These are phyloP conservation scores for Brachionus calyciflorus DNA, from an alignment of 1,140 invertebrate species.

Conservation along the genomic window DNA sequence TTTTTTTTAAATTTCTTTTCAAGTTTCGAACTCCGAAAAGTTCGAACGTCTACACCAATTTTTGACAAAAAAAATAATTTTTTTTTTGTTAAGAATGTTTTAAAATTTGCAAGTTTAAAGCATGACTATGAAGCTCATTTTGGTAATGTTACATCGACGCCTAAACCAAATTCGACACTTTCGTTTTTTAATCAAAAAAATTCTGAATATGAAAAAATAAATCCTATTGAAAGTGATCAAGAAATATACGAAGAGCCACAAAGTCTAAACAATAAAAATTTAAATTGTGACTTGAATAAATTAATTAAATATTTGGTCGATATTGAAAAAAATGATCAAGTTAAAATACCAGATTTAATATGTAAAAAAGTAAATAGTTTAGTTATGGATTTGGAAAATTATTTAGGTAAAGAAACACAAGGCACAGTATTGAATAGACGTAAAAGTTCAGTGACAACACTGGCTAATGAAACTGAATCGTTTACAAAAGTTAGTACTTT, in stretches of 20 bases:
- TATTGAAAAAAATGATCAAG: not conserved
- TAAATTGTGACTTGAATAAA: too few species aligned
- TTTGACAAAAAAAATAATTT: not conserved
- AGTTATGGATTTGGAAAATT: not conserved
- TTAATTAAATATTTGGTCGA: too few species aligned
- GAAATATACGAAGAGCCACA: too few species aligned
- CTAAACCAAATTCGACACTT: not conserved
- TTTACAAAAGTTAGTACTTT: slow-evolving; percentile 7
- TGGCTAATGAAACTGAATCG: slow-evolving; percentile 14
- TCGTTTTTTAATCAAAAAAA: slow-evolving; percentile 6
- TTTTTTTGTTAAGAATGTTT: slow-evolving; percentile 19
- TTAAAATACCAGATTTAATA: not conserved
- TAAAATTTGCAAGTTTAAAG: slow-evolving; percentile 36
- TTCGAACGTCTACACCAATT: too few species aligned
- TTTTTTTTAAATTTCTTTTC: too few species aligned
- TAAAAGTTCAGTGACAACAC: not conserved
- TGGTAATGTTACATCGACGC: not conserved
- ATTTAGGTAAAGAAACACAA: not conserved
- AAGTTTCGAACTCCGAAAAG: too few species aligned
- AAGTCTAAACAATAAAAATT: too few species aligned
- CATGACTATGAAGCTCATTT: not conserved
- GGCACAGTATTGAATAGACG: too few species aligned
- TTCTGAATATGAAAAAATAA: slow-evolving; percentile 4
- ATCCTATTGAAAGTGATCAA: too few species aligned
- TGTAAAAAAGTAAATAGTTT: not conserved